Percentiles rank a stretch among this genome's conserved stretches.
phyloP scores from a whole-genome alignment of 92 coral and sea anemone genomes.

The Pocillopora grandis region DNA sequence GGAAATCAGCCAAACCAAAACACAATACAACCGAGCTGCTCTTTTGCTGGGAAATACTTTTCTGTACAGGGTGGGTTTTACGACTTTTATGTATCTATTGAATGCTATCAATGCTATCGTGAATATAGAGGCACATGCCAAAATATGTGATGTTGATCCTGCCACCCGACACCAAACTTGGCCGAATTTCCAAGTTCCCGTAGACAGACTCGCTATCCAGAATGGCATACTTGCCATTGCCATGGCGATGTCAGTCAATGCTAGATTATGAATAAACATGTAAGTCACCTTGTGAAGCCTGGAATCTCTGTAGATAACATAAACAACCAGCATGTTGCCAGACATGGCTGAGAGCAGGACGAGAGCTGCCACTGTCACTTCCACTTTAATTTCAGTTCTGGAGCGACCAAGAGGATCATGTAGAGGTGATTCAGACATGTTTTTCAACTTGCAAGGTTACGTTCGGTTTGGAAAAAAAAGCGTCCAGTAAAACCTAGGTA shows the following conservation, averaged over 20 bases:
- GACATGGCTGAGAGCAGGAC: slow-evolving; percentile 45
- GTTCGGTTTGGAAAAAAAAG: too few relatives aligned
- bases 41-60: slow-evolving; percentile 47
- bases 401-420: slow-evolving; percentile 58
- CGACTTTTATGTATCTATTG: slow-evolving; percentile 62
- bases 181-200: slow-evolving; percentile 53
- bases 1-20: slow-evolving; percentile 50
- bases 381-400: slow-evolving; percentile 26
- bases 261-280: slow-evolving; percentile 64
- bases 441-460: neutral
- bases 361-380: slow-evolving; percentile 41
- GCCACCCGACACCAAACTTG: slow-evolving; percentile 40
- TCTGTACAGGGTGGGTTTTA: slow-evolving; percentile 40
- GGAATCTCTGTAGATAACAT: slow-evolving; percentile 56
- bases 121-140: slow-evolving; percentile 49
- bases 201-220: slow-evolving; percentile 47
- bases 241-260: slow-evolving; percentile 63
- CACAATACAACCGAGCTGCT: slow-evolving; percentile 35
- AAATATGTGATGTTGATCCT: slow-evolving; percentile 39
- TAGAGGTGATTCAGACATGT: neutral
- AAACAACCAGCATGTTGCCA: slow-evolving; percentile 53
- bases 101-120: slow-evolving; percentile 57
- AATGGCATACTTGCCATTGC: slow-evolving; percentile 59
- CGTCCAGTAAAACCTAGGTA: too few relatives aligned
- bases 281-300: slow-evolving; percentile 47